Evolutionary conservation across 2,888 invertebrate species (phyloP).

Genomic region (Lysandra bellargus): DNA sequence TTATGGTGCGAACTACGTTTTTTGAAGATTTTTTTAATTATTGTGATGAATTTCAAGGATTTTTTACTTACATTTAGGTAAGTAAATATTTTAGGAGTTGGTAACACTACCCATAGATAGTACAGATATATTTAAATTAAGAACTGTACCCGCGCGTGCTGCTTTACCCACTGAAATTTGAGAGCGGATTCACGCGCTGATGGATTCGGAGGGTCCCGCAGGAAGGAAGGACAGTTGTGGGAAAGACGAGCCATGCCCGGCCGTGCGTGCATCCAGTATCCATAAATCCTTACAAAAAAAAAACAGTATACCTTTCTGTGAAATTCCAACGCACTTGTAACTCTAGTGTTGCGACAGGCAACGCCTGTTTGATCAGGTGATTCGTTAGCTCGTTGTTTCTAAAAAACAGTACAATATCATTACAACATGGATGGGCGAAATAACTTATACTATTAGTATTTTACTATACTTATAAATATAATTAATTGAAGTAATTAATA

Average conservation of each 20-base stretch:
- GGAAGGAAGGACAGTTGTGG: constrained; percentile 50
- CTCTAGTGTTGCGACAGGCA: neutral
- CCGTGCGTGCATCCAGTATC: neutral
- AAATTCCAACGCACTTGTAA: neutral
- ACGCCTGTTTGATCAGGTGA: neutral
- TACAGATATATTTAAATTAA: too few relatives aligned
- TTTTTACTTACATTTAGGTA: neutral
- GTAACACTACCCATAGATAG: too few relatives aligned
- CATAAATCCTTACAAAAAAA: neutral
- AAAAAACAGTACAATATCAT: neutral
- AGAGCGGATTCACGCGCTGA: constrained; percentile 69
- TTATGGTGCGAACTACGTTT: too few relatives aligned
- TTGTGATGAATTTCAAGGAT: too few relatives aligned
- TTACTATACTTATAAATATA: too few relatives aligned
- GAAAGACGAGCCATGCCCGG: constrained; percentile 30
- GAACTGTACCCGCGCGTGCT: constrained; percentile 38
- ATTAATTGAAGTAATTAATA: too few relatives aligned
- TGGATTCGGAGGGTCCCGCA: constrained; percentile 55
- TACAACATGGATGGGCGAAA: too few relatives aligned
- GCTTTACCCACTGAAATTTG: constrained; percentile 58
- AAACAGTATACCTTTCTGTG: neutral
- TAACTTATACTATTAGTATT: too few relatives aligned
- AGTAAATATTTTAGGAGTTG: too few relatives aligned
- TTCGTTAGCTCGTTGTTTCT: neutral
- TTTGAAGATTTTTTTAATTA: too few relatives aligned